Conservation (phyloP, 2,113 vertebrate species). For the Tauraco erythrolophus region DNA sequence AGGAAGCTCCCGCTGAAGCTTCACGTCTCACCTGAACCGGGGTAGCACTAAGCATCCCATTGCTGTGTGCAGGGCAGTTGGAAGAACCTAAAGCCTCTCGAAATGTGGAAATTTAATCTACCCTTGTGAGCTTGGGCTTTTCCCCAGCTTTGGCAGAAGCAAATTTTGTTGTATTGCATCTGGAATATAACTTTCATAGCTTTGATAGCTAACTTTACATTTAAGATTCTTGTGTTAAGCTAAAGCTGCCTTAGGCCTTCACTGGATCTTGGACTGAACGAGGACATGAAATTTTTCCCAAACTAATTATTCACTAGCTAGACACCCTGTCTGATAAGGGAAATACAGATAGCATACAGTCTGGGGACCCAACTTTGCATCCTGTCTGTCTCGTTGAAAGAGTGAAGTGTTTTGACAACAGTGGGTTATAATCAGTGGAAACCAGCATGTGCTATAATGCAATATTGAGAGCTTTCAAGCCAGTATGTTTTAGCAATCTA, state of each 20-base stretch:
- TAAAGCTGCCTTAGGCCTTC: not conserved
- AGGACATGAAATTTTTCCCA: not conserved
- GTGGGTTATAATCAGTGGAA: not conserved
- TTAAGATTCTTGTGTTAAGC: not conserved
- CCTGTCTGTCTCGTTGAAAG: not conserved
- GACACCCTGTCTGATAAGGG: not conserved
- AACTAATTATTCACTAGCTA: not conserved
- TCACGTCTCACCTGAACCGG: not conserved
- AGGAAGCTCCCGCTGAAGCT: not conserved
- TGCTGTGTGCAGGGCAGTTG: not conserved
- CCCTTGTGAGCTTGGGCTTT: not conserved
- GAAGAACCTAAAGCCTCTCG: not conserved
- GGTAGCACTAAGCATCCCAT: not conserved
- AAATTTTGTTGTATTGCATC: not conserved
- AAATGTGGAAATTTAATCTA: not conserved
- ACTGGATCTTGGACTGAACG: not conserved
- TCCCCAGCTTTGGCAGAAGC: not conserved
- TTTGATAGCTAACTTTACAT: not conserved
- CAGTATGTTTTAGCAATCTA: conserved; percentile 4
- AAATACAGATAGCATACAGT: not conserved
- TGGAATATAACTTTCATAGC: not conserved
- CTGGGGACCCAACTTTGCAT: not conserved
- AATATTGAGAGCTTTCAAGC: conserved; percentile 28
- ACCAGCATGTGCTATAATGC: not conserved
- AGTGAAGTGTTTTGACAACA: conserved; percentile 2